phyloP scores from a whole-genome alignment of 1,140 invertebrate genomes.

The Lepidurus couesii region DNA sequence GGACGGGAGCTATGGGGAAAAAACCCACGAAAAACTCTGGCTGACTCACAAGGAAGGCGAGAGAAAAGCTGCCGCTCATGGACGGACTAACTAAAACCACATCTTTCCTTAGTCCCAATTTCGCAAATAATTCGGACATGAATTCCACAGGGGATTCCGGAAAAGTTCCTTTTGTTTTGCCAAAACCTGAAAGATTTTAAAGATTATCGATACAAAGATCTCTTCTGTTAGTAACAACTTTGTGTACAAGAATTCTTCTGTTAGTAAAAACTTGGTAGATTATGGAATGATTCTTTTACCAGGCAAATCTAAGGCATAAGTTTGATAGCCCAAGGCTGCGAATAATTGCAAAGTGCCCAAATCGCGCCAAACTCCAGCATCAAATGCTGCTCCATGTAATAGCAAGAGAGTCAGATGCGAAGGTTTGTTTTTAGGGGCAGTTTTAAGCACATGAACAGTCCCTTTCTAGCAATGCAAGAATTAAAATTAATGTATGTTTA shows the following conservation, averaged over 20 bases:
- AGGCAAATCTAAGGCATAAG: constrained; percentile 48
- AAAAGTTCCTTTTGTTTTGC: constrained; percentile 36
- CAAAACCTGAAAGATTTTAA: constrained; percentile 40
- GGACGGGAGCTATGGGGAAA: constrained; percentile 47
- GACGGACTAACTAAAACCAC: constrained; percentile 47
- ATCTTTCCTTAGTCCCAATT: constrained; percentile 39
- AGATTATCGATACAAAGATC: neutral
- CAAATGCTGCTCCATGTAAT: constrained; percentile 46
- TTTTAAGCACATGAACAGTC: neutral
- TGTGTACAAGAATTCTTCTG: neutral
- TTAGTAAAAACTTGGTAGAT: constrained; percentile 18
- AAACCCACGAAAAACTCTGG: constrained; percentile 41
- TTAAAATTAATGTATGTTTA: neutral
- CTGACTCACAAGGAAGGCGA: constrained; percentile 44
- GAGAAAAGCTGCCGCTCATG: constrained; percentile 48
- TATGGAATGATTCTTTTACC: constrained; percentile 39
- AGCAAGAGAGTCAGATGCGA: constrained; percentile 41
- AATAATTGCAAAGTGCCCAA: constrained; percentile 44
- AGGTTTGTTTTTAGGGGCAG: neutral
- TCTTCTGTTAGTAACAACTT: constrained; percentile 13
- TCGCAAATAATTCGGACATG: constrained; percentile 40
- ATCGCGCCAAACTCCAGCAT: constrained; percentile 46
- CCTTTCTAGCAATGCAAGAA: neutral
- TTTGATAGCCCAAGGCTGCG: constrained; percentile 44
- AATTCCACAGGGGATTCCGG: constrained; percentile 39